phyloP scores from a whole-genome alignment of 2,888 invertebrate species.

The Xanthorhoe spadicearia region DNA sequence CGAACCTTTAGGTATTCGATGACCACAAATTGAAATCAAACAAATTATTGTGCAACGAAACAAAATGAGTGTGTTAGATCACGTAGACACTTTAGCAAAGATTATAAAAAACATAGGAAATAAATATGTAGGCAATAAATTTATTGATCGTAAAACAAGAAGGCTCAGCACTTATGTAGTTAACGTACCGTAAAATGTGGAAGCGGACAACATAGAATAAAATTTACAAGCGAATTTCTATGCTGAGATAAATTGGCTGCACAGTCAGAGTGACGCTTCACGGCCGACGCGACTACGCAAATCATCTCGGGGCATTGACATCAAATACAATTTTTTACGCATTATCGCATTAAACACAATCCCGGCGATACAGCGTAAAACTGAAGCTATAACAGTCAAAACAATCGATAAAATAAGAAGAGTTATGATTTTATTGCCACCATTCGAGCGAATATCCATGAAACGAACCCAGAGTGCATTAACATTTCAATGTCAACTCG shows the following conservation, averaged over 20 bases:
- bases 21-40: constrained; percentile 33
- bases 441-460: constrained; percentile 65
- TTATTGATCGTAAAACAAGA: constrained; percentile 52
- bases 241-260: constrained; percentile 41
- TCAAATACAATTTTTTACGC: constrained; percentile 61
- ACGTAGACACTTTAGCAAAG: constrained; percentile 40
- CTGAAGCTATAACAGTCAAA: constrained; percentile 68
- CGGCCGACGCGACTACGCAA: constrained; percentile 54
- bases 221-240: constrained; percentile 46
- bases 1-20: constrained; percentile 22
- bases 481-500: constrained; percentile 84
- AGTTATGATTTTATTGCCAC: constrained; percentile 58
- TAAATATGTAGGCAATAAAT: constrained; percentile 41
- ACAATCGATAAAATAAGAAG: constrained; percentile 74
- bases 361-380: constrained; percentile 58
- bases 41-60: constrained; percentile 42
- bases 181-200: constrained; percentile 56
- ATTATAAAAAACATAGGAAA: constrained; percentile 36
- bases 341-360: constrained; percentile 64
- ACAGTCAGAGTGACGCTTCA: constrained; percentile 46
- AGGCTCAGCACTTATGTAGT: constrained; percentile 52
- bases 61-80: constrained; percentile 33
- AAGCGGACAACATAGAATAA: constrained; percentile 54
- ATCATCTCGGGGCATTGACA: constrained; percentile 63
- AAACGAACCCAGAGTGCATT: constrained; percentile 78